Conservation (phyloP, 2,113 vertebrate genomes). For the Falcunculus frontatus region DNA sequence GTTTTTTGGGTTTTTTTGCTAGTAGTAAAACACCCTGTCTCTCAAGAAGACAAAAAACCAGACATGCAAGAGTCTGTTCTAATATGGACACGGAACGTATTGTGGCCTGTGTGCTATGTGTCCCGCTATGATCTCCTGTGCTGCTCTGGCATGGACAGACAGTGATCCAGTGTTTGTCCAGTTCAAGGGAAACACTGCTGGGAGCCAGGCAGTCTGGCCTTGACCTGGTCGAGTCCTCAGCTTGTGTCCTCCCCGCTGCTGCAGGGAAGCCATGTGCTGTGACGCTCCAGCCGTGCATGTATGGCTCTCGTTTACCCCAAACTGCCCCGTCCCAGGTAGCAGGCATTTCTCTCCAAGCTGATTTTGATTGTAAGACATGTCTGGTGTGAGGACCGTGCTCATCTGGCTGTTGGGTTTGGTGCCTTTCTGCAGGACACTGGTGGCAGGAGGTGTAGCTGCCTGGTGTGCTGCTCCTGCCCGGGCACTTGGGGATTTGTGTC, state of each 20-base stretch:
- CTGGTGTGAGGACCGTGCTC: not conserved
- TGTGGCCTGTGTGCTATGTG: fast-evolving
- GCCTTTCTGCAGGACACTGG: not conserved
- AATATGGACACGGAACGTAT: fast-evolving
- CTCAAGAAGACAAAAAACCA: not conserved
- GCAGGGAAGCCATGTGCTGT: not conserved
- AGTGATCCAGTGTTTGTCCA: fast-evolving
- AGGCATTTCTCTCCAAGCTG: not conserved
- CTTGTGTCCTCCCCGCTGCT: fast-evolving
- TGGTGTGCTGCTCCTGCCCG: not conserved
- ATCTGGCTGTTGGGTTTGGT: not conserved
- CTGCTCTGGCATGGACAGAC: not conserved
- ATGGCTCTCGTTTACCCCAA: not conserved
- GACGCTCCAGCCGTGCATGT: fast-evolving
- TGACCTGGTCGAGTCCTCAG: fast-evolving
- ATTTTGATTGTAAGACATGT: not conserved
- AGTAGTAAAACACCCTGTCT: not conserved
- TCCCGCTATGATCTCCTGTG: not conserved
- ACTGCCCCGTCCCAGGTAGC: not conserved
- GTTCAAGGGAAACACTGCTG: not conserved
- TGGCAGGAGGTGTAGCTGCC: not conserved
- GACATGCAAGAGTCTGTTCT: not conserved
- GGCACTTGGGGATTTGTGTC: not conserved
- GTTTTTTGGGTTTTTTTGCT: not conserved
- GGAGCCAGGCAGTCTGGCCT: not conserved